Evolutionary conservation across 2,113 vertebrate genomes (phyloP).

Genomic region (Lethenteron reissneri): DNA sequence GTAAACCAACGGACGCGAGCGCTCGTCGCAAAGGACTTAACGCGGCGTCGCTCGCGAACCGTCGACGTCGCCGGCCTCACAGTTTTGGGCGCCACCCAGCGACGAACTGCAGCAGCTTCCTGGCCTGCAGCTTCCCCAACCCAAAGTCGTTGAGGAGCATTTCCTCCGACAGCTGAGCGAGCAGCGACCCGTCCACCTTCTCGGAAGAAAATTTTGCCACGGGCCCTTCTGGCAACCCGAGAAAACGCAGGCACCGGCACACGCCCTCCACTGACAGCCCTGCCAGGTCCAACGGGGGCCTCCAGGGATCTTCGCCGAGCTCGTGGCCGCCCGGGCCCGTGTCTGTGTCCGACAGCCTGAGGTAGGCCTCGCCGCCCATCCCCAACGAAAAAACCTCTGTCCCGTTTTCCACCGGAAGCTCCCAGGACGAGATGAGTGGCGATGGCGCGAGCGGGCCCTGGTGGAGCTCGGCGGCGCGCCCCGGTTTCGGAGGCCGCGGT

Average conservation of each 20-base stretch:
- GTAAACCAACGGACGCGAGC: no score
- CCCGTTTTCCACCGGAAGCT: no score
- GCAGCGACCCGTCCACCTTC: conserved; percentile 79
- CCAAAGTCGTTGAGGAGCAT: conserved; percentile 85
- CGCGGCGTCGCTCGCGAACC: no score
- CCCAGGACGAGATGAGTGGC: no score
- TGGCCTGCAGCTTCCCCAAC: conserved; percentile 85
- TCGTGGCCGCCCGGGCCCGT: not conserved
- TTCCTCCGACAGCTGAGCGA: conserved; percentile 87
- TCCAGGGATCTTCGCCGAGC: conserved; percentile 24
- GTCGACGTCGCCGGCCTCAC: conserved; percentile 14
- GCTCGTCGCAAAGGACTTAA: no score
- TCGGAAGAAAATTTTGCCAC: conserved; percentile 66
- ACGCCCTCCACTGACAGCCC: conserved; percentile 77
- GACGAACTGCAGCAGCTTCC: conserved; percentile 96
- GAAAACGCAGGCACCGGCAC: conserved; percentile 72
- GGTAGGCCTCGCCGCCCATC: no score
- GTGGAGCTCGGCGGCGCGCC: no score
- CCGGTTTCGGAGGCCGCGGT: no score
- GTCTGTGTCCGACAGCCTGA: no score
- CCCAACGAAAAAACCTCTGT: no score
- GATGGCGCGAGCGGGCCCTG: no score
- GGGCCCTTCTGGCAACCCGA: conserved; percentile 71
- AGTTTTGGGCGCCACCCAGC: conserved; percentile 97
- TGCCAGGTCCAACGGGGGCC: conserved; percentile 62